Base-by-base conservation (phyloP, 2,113 vertebrate species). In the Carettochelys insculpta region DNA sequence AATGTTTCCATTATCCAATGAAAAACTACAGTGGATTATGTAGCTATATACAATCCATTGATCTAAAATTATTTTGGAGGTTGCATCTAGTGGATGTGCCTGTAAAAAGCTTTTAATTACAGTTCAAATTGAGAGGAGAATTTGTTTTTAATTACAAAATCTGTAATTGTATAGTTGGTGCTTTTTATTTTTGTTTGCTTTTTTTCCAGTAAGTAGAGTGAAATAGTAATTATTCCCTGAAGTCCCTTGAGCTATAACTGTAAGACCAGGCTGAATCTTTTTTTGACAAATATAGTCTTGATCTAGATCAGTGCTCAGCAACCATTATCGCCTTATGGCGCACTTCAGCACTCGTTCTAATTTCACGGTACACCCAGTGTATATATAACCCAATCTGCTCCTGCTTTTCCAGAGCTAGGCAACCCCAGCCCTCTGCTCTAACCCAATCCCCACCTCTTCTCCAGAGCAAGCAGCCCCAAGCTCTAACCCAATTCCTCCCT, bases 11-110 rank as follows among this genome's bases (percentile, higher is more conserved):
- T 14, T 68, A 8, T 2, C 3, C 1, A 2, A 5, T 19, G 11
- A 27, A 48, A 34, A 4, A 25, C 27, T 53, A 20, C 38, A 1
- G n/a, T 78, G 71, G 12, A 7, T 82, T 87, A 9, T 43, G 3
- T 38, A 82, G 48, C 58, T 90, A 8, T 1, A 8, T 58, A 6
- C 14, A 87, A 0, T n/a, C 31, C 50, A 13, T 61, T 83, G 52
- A 41, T 83, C 52, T 83, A 48, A 50, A 92, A 73, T 94, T 85
- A 43, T 11, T 41, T 53, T 73, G n/a, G n/a, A 88, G 45, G 38
- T 5, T 51, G 82, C 9, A 1, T 77, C 4, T 82, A 22, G 3
- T 80, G 11, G 76, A 58, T 61, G 38, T 86, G 22, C 31, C 22
- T 19, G n/a, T n/a, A 4, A 6, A 3, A 71, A 61, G 89, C 4